Base-by-base conservation (phyloP, 2,113 vertebrate species). In the Dasyornis broadbenti region DNA sequence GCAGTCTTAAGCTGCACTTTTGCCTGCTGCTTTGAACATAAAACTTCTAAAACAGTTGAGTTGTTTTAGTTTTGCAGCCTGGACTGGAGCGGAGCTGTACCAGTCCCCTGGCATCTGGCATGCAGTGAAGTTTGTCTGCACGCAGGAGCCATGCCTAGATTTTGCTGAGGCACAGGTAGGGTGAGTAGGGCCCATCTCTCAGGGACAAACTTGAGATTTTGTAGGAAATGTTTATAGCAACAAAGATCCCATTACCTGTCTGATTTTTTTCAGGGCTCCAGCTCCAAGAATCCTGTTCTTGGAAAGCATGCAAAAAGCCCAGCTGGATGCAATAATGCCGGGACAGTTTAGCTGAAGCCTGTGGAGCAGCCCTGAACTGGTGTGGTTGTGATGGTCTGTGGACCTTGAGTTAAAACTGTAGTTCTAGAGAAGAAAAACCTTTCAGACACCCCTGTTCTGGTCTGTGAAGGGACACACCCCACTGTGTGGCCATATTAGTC, bases 51-150 rank as follows among this genome's bases (percentile, higher is more conserved):
- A n/a, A 23, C 7, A 13, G 37, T 19, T 69, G 57, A 65, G 21
- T 39, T 87, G 20, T 21, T 35, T 59, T 16, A 37, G 11, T 45
- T 31, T 89, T 37, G 39, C 72, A 56, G 72, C 44, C 37, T 24
- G 31, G 39, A 8, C 22, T 40, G 27, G 59, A 76, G 66, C n/a
- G 89, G 57, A 33, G 49, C 72, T 68, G 56, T 24, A 33, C 28
- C 35, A 13, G 40, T 59, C 72, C 31, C 33, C 42, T 73, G 80
- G n/a, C 27, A 45, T 17, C 47, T 0, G 0, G 14, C 1, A 0
- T 59, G 39, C 20, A 52, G 54, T 40, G 27, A 49, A 40, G 44
- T 57, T 73, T 44, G 17, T 65, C 11, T 60, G 47, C 44, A 78
- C 22, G 7, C 39, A 31, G 45, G 28, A 65, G 3, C 37, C 0